phyloP scores from a whole-genome alignment of 2,113 vertebrate genomes.

The Acrocephalus arundinaceus region DNA sequence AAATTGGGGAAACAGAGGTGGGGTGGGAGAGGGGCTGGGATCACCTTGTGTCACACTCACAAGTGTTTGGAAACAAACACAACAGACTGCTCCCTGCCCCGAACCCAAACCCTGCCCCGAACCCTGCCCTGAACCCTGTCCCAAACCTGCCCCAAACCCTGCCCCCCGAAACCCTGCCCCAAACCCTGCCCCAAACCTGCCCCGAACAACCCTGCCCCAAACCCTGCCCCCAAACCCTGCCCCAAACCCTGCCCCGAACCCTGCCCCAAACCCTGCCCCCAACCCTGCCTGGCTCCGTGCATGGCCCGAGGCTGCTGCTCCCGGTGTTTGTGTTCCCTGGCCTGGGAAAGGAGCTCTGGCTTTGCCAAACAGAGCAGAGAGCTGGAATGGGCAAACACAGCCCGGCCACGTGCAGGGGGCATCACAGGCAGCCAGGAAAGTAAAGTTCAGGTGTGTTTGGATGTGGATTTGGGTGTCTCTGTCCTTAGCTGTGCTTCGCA shows the following conservation, averaged over 20 bases:
- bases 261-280: neutral
- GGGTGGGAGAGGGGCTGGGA: neutral
- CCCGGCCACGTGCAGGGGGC: neutral
- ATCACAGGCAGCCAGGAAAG: neutral
- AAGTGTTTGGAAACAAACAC: slow-evolving; percentile 3
- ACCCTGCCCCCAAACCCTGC: no score
- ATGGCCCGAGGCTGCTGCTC: neutral
- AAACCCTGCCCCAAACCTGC: no score
- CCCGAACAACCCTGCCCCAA: no score
- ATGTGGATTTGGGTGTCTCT: neutral
- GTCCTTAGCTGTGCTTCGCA: neutral
- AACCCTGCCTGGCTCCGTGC: neutral
- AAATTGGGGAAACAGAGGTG: neutral
- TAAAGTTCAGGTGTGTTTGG: neutral
- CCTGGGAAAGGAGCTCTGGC: neutral
- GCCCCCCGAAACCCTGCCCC: no score
- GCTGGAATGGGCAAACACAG: neutral
- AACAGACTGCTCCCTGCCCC: neutral
- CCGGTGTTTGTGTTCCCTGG: neutral
- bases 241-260: neutral
- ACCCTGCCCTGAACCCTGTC: neutral
- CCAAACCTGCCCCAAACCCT: no score
- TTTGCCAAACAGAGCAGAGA: neutral
- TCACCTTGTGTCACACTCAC: neutral
- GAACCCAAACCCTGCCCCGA: no score